Evolutionary conservation across 1,140 invertebrate species (phyloP).

Genomic region (Drosophila dunni): DNA sequence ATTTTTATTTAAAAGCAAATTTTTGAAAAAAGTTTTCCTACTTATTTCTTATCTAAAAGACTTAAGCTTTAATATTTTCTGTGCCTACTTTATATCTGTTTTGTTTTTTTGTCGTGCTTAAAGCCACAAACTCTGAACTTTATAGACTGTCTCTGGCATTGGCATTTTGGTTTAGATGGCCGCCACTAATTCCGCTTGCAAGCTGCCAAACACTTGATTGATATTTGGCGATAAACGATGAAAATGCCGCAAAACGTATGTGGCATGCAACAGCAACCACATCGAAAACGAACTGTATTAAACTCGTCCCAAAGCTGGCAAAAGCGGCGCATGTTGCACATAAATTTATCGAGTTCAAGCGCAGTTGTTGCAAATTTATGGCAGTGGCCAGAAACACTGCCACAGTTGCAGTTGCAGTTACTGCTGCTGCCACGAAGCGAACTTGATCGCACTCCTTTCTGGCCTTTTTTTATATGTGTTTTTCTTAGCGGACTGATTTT

Average conservation of each 20-base stretch:
- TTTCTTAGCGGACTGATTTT: conserved; percentile 2
- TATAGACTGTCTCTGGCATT: conserved; percentile 60
- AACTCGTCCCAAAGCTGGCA: conserved; percentile 68
- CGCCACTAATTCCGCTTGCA: conserved; percentile 52
- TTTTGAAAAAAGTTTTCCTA: no score
- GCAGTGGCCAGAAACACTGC: conserved; percentile 32
- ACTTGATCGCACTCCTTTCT: conserved; percentile 20
- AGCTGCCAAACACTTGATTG: conserved; percentile 63
- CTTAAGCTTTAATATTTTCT: no score
- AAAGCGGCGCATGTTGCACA: conserved; percentile 73
- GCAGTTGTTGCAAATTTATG: conserved; percentile 67
- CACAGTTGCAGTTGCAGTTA: neutral
- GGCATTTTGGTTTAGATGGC: conserved; percentile 22
- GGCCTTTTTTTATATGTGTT: conserved; percentile 1
- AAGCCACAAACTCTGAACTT: conserved; percentile 79
- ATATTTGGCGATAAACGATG: conserved; percentile 75
- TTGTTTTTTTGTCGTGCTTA: conserved; percentile 38
- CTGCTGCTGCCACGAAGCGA: neutral
- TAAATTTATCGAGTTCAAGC: conserved; percentile 79
- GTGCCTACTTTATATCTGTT: no score
- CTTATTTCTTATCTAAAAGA: no score
- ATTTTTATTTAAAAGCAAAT: no score
- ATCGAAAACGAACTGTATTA: conserved; percentile 53
- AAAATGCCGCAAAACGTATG: conserved; percentile 32
- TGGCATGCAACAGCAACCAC: conserved; percentile 19